Evolutionary conservation across 2,888 invertebrate genomes (phyloP).

Genomic region (Callyntrura guangdongensis): DNA sequence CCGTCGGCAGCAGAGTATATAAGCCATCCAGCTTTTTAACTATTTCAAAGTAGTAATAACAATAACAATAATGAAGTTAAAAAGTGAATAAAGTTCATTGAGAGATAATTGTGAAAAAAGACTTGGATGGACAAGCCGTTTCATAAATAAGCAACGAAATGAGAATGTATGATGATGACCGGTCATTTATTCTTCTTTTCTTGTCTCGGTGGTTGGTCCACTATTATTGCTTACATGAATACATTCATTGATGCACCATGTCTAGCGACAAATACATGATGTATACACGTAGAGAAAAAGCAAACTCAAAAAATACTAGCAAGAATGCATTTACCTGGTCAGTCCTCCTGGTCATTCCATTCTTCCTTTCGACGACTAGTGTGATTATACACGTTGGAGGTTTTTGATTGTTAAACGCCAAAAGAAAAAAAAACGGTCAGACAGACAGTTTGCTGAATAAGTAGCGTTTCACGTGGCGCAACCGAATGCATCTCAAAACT

Average conservation of each 20-base stretch:
- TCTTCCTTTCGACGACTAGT: conserved; percentile 1
- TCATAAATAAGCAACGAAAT: conserved; percentile 56
- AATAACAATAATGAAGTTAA: conserved; percentile 62
- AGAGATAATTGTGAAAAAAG: conserved; percentile 40
- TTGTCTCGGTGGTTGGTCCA: conserved; percentile 71
- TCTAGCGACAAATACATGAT: too few relatives aligned
- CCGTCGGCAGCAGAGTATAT: background rate
- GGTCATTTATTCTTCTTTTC: conserved; percentile 51
- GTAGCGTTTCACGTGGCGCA: background rate
- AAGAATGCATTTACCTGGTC: background rate
- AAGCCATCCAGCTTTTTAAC: background rate
- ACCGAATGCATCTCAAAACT: background rate
- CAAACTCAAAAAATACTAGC: background rate
- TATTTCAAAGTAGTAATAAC: conserved; percentile 8
- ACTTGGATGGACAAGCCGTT: conserved; percentile 55
- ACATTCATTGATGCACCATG: background rate
- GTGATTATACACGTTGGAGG: background rate
- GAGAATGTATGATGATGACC: conserved; percentile 59
- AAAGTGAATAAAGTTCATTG: conserved; percentile 68
- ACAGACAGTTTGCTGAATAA: background rate
- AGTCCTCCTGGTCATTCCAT: background rate
- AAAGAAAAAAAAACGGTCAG: conserved; percentile 13
- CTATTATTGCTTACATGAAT: background rate
- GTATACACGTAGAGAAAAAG: background rate
- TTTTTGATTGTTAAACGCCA: background rate